phyloP scores from a whole-genome alignment of 2,113 vertebrate species.

The Andinoacara biseriatus region DNA sequence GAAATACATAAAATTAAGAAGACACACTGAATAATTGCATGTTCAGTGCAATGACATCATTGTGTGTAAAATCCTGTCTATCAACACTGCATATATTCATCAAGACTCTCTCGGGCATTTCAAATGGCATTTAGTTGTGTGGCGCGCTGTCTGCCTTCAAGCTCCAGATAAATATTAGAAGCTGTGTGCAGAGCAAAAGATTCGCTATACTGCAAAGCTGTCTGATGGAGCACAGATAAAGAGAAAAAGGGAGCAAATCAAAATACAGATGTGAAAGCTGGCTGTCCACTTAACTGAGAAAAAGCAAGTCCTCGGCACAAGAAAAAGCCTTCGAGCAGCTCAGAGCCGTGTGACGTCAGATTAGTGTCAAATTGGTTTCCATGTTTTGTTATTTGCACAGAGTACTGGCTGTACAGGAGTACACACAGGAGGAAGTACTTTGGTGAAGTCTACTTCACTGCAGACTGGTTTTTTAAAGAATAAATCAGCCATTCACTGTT shows the following conservation, averaged over 20 bases:
- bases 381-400: too few relatives aligned
- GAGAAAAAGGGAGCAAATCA: neutral
- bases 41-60: neutral
- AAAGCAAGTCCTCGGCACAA: slow-evolving; percentile 25
- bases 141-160: slow-evolving; percentile 37
- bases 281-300: slow-evolving; percentile 38
- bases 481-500: too few relatives aligned
- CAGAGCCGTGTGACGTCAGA: slow-evolving; percentile 40
- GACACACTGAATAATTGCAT: slow-evolving; percentile 42
- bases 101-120: slow-evolving; percentile 17
- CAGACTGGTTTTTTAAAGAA: too few relatives aligned
- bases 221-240: slow-evolving; percentile 5
- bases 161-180: slow-evolving; percentile 53
- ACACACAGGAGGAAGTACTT: too few relatives aligned
- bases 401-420: too few relatives aligned
- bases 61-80: slow-evolving; percentile 31
- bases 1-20: neutral
- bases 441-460: too few relatives aligned
- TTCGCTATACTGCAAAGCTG: slow-evolving; percentile 24
- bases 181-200: slow-evolving; percentile 23
- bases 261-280: slow-evolving; percentile 36
- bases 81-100: slow-evolving; percentile 39
- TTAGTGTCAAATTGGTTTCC: slow-evolving; percentile 48
- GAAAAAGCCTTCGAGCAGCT: neutral
- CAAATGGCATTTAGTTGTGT: slow-evolving; percentile 15